Evolutionary conservation across 2,113 vertebrate genomes (phyloP), one percentile per base, ranked within the genome.

Genomic region (Camelus bactrianus): DNA sequence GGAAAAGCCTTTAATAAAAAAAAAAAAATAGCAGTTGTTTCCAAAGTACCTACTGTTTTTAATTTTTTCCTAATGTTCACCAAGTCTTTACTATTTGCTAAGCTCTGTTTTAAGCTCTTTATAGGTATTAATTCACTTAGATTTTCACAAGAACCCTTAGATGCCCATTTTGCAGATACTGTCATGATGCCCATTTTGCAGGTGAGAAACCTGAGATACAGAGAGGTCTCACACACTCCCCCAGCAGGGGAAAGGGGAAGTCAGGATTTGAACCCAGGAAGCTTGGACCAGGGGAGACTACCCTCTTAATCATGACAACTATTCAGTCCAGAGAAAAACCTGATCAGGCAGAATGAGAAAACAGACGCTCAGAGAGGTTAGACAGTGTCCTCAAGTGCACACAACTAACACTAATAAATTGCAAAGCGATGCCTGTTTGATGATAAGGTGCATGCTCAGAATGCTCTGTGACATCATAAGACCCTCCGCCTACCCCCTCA

Each of bases 1-100:
- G 58, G 30, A 60, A 79, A 75, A 91, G 20, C n/a, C 62, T 91
- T 84, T 87, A 67, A 77, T 85, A 83, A 88, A 92, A 96, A 91
- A 67, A 77, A 82, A 83, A 88, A 92, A 96, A 89, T 67, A 76
- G 30, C 35, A 92, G 13, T 2, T n/a, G 42, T 87, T 93, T 88
- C 73, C 73, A 52, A 86, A 82, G 42, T 32, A 70, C 62, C 54
- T 52, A 60, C 60, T 80, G 30, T 14, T 90, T 96, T 52, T 52
- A 2, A 42, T 73, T 60, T 87, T 75, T 84, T 19, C 28, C 16
- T 65, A 42, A 54, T 5, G 32, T n/a, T 86, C 12, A 35, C 19
- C 69, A 85, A 79, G 32, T 24, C n/a, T 28, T 50, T 38, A 48
- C 16, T 14, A 30, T 58, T 50, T 82, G 26, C 8, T 42, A 82